phyloP scores from a whole-genome alignment of 2,113 vertebrate species.

The Isichthys henryi region DNA sequence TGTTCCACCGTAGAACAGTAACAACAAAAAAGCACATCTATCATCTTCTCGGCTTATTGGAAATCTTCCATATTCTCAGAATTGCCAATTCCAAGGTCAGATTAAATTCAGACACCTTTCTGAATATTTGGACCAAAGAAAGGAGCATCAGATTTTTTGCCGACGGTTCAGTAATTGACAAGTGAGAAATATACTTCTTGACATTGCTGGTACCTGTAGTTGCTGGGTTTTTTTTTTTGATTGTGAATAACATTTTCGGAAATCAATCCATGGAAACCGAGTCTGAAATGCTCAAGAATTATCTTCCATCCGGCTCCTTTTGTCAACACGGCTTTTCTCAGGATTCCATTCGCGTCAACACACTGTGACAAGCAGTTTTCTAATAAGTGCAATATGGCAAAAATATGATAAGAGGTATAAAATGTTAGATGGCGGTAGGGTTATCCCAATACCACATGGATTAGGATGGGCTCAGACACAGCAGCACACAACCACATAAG shows the following conservation, averaged over 20 bases:
- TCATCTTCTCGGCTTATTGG: neutral
- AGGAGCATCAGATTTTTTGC: neutral
- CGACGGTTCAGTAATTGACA: neutral
- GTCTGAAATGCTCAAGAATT: neutral
- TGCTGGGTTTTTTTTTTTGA: neutral
- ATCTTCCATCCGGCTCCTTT: neutral
- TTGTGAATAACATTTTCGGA: neutral
- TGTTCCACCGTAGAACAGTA: neutral
- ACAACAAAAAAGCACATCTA: neutral
- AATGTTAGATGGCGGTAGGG: neutral
- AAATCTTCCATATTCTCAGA: neutral
- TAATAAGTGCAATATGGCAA: conserved; percentile 11
- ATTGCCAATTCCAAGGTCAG: neutral
- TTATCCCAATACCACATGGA: neutral
- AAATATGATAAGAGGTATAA: conserved; percentile 10
- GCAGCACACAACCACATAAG: neutral
- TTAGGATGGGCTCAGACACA: neutral
- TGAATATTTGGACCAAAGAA: neutral
- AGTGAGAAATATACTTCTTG: neutral
- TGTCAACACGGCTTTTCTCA: neutral
- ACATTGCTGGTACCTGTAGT: neutral
- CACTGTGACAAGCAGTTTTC: neutral
- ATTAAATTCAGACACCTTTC: neutral
- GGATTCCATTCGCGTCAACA: neutral
- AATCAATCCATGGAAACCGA: neutral